Conservation (phyloP, 2,797 vertebrate genomes). For the Geotrypetes seraphini region DNA sequence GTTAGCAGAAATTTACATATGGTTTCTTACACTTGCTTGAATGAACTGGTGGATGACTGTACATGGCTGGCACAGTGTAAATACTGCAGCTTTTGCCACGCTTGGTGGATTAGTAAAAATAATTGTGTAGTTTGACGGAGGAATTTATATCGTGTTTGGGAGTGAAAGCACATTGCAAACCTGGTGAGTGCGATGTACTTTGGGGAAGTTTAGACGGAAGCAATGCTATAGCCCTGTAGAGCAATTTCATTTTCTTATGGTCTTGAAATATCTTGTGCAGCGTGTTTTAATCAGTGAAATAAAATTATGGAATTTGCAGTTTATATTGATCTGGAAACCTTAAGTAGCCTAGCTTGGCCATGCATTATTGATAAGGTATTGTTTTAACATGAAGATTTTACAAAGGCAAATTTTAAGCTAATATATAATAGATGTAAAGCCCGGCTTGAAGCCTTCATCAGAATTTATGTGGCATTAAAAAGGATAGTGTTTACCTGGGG, state of each 20-base stretch:
- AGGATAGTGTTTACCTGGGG: too few relatives aligned
- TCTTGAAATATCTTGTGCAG: conserved; percentile 17
- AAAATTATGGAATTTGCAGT: conserved; percentile 9
- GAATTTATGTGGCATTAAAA: too few relatives aligned
- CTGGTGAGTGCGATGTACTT: conserved; percentile 1
- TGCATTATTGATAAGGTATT: too few relatives aligned
- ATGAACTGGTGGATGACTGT: conserved; percentile 34
- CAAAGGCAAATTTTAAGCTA: too few relatives aligned
- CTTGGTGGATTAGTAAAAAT: conserved; percentile 44
- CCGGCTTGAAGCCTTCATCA: too few relatives aligned
- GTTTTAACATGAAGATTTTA: too few relatives aligned
- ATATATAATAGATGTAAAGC: too few relatives aligned
- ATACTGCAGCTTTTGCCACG: conserved; percentile 30
- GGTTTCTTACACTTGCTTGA: conserved; percentile 24
- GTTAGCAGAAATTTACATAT: conserved; percentile 42
- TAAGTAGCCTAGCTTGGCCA: neutral
- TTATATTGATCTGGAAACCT: conserved; percentile 4
- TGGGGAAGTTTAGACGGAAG: conserved; percentile 26
- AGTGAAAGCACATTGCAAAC: conserved; percentile 40
- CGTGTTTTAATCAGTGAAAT: conserved; percentile 24
- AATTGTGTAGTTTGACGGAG: conserved; percentile 35
- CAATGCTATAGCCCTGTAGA: conserved; percentile 18
- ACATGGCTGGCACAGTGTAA: conserved; percentile 23
- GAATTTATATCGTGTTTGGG: conserved; percentile 43
- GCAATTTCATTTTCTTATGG: conserved; percentile 28